A percentile compares a stretch with the other conserved stretches of the same genome.
phyloP scores from a whole-genome alignment of 2,888 invertebrate genomes.

The Punctoribates punctum region DNA sequence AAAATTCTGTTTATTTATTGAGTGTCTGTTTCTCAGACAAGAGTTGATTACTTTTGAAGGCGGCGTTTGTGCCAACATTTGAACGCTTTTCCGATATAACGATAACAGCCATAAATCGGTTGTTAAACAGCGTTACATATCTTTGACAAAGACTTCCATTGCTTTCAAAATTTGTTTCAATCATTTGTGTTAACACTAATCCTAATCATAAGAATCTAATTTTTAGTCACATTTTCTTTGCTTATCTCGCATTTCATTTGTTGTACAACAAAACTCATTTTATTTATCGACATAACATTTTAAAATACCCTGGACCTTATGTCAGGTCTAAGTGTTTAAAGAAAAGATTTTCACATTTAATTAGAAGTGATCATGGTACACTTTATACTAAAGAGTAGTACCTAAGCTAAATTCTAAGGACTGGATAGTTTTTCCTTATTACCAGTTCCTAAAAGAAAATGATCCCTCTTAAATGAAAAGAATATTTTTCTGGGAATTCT shows the following conservation, averaged over 20 bases:
- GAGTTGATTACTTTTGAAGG: conserved; percentile 12
- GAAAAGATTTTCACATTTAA: no score
- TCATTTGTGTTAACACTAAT: no score
- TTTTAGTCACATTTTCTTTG: background rate
- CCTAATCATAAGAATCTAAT: background rate
- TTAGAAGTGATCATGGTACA: no score
- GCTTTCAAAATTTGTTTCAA: background rate
- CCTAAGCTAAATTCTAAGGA: no score
- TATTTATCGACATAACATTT: background rate
- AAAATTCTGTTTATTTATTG: conserved; percentile 5
- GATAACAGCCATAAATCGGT: no score
- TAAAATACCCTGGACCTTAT: no score
- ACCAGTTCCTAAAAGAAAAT: no score
- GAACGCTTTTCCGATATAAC: background rate
- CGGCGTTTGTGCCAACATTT: background rate
- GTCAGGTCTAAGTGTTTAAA: no score
- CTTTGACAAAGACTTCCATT: background rate
- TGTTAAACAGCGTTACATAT: background rate
- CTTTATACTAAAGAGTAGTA: no score
- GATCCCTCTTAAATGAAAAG: no score
- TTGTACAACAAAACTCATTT: background rate
- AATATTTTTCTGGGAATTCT: no score
- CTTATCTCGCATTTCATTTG: background rate
- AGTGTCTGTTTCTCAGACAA: background rate
- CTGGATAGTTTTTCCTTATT: no score